Base-by-base conservation (phyloP, 2,888 invertebrate genomes). In the Pristionchus japonicus region DNA sequence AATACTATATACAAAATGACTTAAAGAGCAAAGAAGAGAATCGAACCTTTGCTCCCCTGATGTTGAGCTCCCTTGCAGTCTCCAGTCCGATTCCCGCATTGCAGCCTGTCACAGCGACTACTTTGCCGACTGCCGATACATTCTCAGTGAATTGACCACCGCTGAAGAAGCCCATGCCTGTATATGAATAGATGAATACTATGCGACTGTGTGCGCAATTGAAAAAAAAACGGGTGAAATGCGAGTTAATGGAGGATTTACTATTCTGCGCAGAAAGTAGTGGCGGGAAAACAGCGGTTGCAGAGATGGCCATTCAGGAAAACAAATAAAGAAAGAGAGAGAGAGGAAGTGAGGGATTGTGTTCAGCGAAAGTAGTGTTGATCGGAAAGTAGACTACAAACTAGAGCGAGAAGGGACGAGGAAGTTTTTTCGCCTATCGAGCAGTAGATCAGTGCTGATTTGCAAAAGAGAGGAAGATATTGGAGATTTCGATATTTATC, bases 1-100 rank as follows among this genome's bases (percentile, higher is more conserved):
- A n/a, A n/a, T n/a, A n/a, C n/a, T n/a, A n/a, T n/a, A n/a, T n/a
- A n/a, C n/a, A n/a, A n/a, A 6, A 27, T 15, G 70, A 20, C 2
- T 67, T 17, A 64, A 31, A 9, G 11, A 9, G 43, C 43, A 31
- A 15, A 3, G 27, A 2, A 31, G 11, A 31, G 27, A n/a, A n/a
- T n/a, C 23, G 1, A 23, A 93, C 94, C 89, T 94, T 93, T 11
- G 91, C 94, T 82, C 92, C 92, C 40, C 91, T 89, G 40, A 92
- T 80, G 88, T 94, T 94, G 86, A 94, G 86, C 88, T 93, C 92
- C 17, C 90, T 89, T 13, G 90, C 92, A 11, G 91, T 91, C 88
- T 93, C 92, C 91, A 92, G 93, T 96, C 96, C 99, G 93, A 99
- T 97, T 98, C 85, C 85, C n/a, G 85, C 67, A 27, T 64, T 87